These are phyloP conservation scores for Orthosia incerta DNA, from an alignment of 2,888 invertebrate genomes.

Conservation along the genomic window DNA sequence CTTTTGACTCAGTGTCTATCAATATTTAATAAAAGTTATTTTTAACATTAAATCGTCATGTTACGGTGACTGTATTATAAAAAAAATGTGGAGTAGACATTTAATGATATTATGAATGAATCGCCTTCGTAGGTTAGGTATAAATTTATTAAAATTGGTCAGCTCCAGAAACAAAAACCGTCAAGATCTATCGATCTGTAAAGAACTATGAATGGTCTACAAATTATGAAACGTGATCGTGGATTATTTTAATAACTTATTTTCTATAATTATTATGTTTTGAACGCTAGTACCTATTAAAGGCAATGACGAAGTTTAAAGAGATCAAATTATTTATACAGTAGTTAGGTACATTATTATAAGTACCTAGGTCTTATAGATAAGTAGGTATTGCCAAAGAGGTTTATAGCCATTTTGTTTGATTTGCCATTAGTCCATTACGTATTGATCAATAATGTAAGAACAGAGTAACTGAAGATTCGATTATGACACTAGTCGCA, in stretches of 20 bases:
- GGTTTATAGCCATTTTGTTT: conserved; percentile 41
- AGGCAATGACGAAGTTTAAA: conserved; percentile 10
- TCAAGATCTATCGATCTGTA: neutral
- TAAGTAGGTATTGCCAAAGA: conserved; percentile 48
- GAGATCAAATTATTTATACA: conserved; percentile 13
- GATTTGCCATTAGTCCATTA: conserved; percentile 39
- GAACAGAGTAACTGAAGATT: neutral
- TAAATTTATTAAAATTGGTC: conserved; percentile 27
- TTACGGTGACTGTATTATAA: conserved; percentile 23
- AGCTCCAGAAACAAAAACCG: neutral
- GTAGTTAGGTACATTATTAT: conserved; percentile 27
- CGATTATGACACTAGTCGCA: conserved; percentile 1
- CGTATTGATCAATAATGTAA: conserved; percentile 14
- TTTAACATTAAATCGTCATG: neutral
- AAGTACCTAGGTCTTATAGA: conserved; percentile 17
- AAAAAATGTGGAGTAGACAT: conserved; percentile 28
- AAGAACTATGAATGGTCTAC: conserved; percentile 5
- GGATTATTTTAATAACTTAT: conserved; percentile 19
- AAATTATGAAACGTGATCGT: conserved; percentile 13
- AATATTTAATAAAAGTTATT: conserved; percentile 18
- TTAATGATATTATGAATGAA: conserved; percentile 58
- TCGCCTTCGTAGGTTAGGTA: conserved; percentile 64
- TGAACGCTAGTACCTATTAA: conserved; percentile 10
- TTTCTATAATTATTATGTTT: conserved; percentile 7
- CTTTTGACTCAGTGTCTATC: conserved; percentile 7